Evolutionary conservation across 2,888 invertebrate genomes (phyloP).

Genomic region (Ichneumoninae sp.): DNA sequence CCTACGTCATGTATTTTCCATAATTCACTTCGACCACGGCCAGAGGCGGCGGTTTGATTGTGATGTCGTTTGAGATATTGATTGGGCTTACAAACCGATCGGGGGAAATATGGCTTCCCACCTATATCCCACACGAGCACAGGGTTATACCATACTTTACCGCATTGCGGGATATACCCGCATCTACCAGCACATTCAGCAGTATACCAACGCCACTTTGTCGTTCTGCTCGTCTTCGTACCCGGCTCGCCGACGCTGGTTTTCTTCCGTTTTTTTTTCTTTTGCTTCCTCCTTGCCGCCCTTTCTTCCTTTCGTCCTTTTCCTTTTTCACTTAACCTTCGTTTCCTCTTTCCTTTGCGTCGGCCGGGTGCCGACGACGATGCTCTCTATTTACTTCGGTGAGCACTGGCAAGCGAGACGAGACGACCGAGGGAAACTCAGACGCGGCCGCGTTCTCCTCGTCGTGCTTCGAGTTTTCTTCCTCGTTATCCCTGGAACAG

Average conservation of each 20-base stretch:
- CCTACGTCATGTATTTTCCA: conserved; percentile 30
- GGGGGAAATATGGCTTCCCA: conserved; percentile 45
- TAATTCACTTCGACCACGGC: conserved; percentile 6
- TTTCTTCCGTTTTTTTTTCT: conserved; percentile 18
- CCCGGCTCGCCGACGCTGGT: conserved; percentile 34
- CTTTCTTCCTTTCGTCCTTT: conserved; percentile 23
- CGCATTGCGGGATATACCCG: conserved; percentile 72
- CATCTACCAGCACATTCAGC: conserved; percentile 51
- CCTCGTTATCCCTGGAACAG: conserved; percentile 63
- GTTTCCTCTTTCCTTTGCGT: conserved; percentile 59
- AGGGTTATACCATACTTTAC: conserved; percentile 52
- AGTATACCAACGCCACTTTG: conserved; percentile 19
- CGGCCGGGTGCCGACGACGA: conserved; percentile 27
- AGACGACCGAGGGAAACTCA: conserved; percentile 52
- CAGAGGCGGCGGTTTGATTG: neutral
- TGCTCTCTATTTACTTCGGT: conserved; percentile 52
- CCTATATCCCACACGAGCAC: conserved; percentile 19
- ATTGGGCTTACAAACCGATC: conserved; percentile 73
- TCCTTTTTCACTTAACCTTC: conserved; percentile 59
- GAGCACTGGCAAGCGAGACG: conserved; percentile 55
- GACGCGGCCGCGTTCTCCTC: conserved; percentile 40
- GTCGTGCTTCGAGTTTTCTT: conserved; percentile 63
- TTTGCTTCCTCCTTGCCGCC: neutral
- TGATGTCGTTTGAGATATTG: conserved; percentile 55
- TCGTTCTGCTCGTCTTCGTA: conserved; percentile 43